Percentiles rank a stretch among this genome's conserved stretches.
These are phyloP conservation scores for Halictus rubicundus DNA, from an alignment of 1,140 invertebrate species.

Conservation along the genomic window DNA sequence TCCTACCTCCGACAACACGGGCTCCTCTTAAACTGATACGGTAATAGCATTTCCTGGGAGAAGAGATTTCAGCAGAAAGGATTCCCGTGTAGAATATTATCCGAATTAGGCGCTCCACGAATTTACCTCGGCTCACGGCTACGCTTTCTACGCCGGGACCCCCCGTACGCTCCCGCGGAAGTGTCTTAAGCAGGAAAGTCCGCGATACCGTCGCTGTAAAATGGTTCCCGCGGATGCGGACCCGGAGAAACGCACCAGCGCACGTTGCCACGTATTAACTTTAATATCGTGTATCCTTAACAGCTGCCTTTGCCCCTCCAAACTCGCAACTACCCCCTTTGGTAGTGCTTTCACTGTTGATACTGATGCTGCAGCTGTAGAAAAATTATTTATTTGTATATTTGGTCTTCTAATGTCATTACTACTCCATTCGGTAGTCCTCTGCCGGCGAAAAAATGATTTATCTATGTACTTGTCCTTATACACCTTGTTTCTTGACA, in stretches of 20 bases:
- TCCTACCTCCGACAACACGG: background rate
- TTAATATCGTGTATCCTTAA: background rate
- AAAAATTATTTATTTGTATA: too few relatives aligned
- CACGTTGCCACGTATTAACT: background rate
- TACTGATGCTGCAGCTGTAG: too few relatives aligned
- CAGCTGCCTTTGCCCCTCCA: too few relatives aligned
- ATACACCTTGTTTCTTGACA: too few relatives aligned
- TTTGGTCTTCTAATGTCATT: too few relatives aligned
- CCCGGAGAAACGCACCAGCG: too few relatives aligned
- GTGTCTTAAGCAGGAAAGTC: constrained; percentile 18
- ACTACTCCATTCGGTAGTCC: too few relatives aligned
- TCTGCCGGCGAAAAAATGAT: too few relatives aligned
- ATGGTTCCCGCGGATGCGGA: background rate
- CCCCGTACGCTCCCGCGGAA: background rate
- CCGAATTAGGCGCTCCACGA: constrained; percentile 46
- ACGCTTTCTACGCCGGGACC: background rate
- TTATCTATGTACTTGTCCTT: too few relatives aligned
- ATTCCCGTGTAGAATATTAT: constrained; percentile 57
- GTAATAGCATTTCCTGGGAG: constrained; percentile 55
- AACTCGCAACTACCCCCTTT: too few relatives aligned
- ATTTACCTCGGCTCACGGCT: constrained; percentile 22
- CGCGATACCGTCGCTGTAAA: constrained; percentile 1
- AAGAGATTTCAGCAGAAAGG: constrained; percentile 53
- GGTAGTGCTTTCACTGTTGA: too few relatives aligned
- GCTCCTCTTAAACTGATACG: constrained; percentile 44